A percentile compares a stretch with the other conserved stretches of the same genome.
phyloP scores from a whole-genome alignment of 2,888 invertebrate genomes.

The Macrophya annulata region DNA sequence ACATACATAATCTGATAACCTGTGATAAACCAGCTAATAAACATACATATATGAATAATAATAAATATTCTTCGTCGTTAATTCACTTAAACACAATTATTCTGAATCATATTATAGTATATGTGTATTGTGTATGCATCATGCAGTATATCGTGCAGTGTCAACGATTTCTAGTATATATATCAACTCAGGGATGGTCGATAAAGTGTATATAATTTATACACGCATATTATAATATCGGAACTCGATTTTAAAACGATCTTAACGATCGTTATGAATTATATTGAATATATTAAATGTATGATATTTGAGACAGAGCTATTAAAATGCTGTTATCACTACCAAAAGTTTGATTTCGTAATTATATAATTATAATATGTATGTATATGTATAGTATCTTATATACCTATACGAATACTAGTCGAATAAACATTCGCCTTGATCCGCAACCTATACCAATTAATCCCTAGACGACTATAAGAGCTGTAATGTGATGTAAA shows the following conservation, averaged over 20 bases:
- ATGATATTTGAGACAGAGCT: not conserved
- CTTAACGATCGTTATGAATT: not conserved
- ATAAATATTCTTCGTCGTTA: not conserved
- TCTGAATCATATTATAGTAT: not conserved
- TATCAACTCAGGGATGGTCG: slow-evolving; percentile 5
- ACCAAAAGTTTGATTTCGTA: slow-evolving; percentile 19
- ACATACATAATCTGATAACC: not conserved
- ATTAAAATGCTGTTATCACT: not conserved
- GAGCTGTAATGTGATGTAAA: too few species aligned
- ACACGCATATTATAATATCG: not conserved
- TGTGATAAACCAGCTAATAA: not conserved
- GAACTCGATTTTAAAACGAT: not conserved
- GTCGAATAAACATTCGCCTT: slow-evolving; percentile 33
- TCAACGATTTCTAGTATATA: not conserved
- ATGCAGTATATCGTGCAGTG: slow-evolving; percentile 12
- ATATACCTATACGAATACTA: not conserved
- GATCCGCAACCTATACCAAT: slow-evolving; percentile 30
- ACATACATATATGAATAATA: not conserved
- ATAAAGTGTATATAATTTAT: not conserved
- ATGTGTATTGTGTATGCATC: not conserved
- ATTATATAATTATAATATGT: not conserved
- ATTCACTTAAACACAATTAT: not conserved
- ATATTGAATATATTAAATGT: not conserved
- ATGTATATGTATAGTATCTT: not conserved
- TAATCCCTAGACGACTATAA: not conserved